phyloP scores from a whole-genome alignment of 2,888 invertebrate species.

The Orgyia antiqua region DNA sequence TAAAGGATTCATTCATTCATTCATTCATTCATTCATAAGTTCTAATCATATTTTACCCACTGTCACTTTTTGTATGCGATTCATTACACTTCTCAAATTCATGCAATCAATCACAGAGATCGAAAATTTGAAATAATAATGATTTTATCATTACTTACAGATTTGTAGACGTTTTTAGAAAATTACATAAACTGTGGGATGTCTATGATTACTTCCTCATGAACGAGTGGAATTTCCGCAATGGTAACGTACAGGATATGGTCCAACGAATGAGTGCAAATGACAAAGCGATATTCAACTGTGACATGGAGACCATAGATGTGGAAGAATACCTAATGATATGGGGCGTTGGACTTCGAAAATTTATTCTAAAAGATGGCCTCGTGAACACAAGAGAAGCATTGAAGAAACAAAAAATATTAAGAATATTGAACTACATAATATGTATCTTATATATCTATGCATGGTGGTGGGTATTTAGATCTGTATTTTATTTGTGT shows the following conservation, averaged over 20 bases:
- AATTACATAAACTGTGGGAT: slow-evolving; percentile 11
- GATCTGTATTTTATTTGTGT: too few relatives aligned
- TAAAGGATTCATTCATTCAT: too few relatives aligned
- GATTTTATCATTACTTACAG: too few relatives aligned
- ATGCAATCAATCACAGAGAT: too few relatives aligned
- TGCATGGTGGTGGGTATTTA: too few relatives aligned
- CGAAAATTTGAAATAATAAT: neutral
- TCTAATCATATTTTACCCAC: too few relatives aligned
- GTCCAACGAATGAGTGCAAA: slow-evolving; percentile 9
- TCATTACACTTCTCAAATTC: too few relatives aligned
- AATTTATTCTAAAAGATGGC: slow-evolving; percentile 2
- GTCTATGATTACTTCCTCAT: slow-evolving; percentile 10
- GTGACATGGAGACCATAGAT: slow-evolving; percentile 12
- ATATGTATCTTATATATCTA: too few relatives aligned
- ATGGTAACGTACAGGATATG: slow-evolving; percentile 3
- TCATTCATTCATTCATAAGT: too few relatives aligned
- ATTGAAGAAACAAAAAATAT: slow-evolving; percentile 1
- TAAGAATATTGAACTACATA: too few relatives aligned
- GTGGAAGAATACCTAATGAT: slow-evolving; percentile 1
- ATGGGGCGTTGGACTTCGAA: slow-evolving; percentile 3
- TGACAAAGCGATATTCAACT: slow-evolving; percentile 20
- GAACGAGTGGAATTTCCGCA: slow-evolving; percentile 10
- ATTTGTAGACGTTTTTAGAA: slow-evolving; percentile 11
- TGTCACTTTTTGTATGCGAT: too few relatives aligned
- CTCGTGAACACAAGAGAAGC: neutral